A percentile compares a stretch with the other conserved stretches of the same genome.
Evolutionary conservation across 2,888 invertebrate species (phyloP).

Genomic region (Drosophila paracracens): DNA sequence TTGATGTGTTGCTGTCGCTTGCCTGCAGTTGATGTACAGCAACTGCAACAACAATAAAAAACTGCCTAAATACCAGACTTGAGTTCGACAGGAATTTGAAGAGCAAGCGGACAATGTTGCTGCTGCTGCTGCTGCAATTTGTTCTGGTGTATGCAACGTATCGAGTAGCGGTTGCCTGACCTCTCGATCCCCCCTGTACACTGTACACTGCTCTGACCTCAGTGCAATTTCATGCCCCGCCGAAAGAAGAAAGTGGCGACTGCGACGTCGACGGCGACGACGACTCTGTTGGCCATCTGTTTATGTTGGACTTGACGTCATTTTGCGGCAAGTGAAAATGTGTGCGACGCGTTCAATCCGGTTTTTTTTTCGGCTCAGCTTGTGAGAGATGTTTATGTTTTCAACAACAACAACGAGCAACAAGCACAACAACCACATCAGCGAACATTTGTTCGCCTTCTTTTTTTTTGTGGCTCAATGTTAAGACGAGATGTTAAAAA

Average conservation of each 20-base stretch:
- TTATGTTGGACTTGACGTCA: conserved; percentile 78
- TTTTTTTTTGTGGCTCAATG: conserved; percentile 62
- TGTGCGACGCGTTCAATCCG: conserved; percentile 71
- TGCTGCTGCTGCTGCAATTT: conserved; percentile 46
- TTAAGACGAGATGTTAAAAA: conserved; percentile 75
- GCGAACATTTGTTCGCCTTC: conserved; percentile 66
- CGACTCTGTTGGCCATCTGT: conserved; percentile 51
- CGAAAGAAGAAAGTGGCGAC: conserved; percentile 67
- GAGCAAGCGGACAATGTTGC: conserved; percentile 16
- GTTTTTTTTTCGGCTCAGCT: conserved; percentile 61
- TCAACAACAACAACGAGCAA: conserved; percentile 57
- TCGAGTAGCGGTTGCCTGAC: conserved; percentile 36
- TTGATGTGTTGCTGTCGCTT: conserved; percentile 43
- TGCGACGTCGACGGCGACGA: conserved; percentile 21
- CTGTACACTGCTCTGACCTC: conserved; percentile 42
- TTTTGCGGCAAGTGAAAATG: conserved; percentile 80
- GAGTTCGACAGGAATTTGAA: conserved; percentile 29
- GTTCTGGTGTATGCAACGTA: conserved; percentile 54
- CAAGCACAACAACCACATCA: conserved; percentile 35
- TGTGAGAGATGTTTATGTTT: conserved; percentile 79
- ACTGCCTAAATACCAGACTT: conserved; percentile 58
- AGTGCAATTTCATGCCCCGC: conserved; percentile 58
- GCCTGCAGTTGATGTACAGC: conserved; percentile 16
- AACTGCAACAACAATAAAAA: conserved; percentile 20
- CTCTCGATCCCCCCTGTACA: conserved; percentile 44